Evolutionary conservation across 2,888 invertebrate species (phyloP), one percentile per base, ranked within the genome.

Genomic region (Hemithea aestivaria): DNA sequence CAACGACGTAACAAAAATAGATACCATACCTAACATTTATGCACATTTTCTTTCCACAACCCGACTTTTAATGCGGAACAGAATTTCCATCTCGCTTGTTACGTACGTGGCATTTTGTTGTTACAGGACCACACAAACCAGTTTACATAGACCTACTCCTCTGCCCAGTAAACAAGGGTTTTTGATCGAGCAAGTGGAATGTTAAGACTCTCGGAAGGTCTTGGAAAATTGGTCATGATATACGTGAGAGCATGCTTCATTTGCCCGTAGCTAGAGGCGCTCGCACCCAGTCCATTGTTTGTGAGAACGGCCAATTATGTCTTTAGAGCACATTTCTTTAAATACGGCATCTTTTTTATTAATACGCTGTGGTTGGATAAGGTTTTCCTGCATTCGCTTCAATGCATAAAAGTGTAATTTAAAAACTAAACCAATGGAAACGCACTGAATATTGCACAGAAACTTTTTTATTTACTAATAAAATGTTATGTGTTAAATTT

Each of bases 191-290:
- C 35, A 33, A 31, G 40, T 44, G 35, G 30, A 20, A 43, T 34
- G 34, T 40, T 33, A 31, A 44, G 34, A 35, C 27, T 35, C 34
- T 37, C 20, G 37, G 38, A 35, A 46, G 72, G 30, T 66, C 71
- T 57, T 45, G 38, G 35, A 34, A 61, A 58, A 58, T 53, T 70
- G 68, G 79, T 58, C 52, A 37, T 21, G 50, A 8, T 56, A 61
- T 66, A 73, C 74, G 74, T 79, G 75, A 76, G 76, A 73, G 73
- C 72, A 73, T 69, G 75, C 70, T 81, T 80, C 78, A 76, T 82
- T 81, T 79, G 72, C 66, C 70, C 56, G 41, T 70, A 48, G 73
- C 82, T 72, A 42, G 60, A 59, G 79, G 83, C 79, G 58, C 66
- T 61, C 65, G 77, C 75, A 71, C 70, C 75, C 62, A 56, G 55